Evolutionary conservation across 2,113 vertebrate genomes (phyloP), one percentile per base, ranked within the genome.

Genomic region (Pseudopipra pipra): DNA sequence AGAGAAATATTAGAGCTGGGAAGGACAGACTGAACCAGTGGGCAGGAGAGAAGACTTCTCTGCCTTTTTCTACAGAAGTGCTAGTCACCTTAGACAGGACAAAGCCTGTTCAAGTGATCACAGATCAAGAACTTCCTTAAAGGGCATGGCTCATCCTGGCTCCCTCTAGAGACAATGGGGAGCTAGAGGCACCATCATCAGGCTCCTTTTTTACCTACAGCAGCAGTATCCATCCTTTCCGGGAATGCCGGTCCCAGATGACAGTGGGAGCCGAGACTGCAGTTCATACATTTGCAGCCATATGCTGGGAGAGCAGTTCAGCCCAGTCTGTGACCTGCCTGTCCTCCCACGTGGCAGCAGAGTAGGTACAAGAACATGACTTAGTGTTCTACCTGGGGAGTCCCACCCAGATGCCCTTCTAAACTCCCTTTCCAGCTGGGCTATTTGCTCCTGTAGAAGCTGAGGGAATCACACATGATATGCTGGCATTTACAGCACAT

Each of bases 281-380:
- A 2, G 14, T n/a, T 68, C 65, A 30, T 24, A 49, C 28, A 6
- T 39, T 12, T 41, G 22, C 35, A 86, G 54, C 3, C 7, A 5
- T 44, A 7, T 63, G 46, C 59, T 58, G 27, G 39, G 30, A 35
- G 27, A 73, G 28, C 43, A 89, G 31, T 55, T 65, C 66, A 73
- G 54, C 56, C 44, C 55, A 41, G 39, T 3, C n/a, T 63, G 65
- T 58, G 70, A 85, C 6, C 1, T 43, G 14, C 14, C 35, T 73
- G 39, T 52, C 41, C 27, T 88, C 18, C 17, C 2, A 1, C 0
- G 0, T 41, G 35, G 55, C 5, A 8, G 39, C 71, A 0, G 0
- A 74, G 28, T 28, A 54, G 59, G 22, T 25, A 25, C 0, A 0
- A 54, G 49, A 51, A 30, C 55, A 13, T 21, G 12, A 39, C 21